phyloP scores from a whole-genome alignment of 2,888 invertebrate genomes.

The Epistrophe eligans region DNA sequence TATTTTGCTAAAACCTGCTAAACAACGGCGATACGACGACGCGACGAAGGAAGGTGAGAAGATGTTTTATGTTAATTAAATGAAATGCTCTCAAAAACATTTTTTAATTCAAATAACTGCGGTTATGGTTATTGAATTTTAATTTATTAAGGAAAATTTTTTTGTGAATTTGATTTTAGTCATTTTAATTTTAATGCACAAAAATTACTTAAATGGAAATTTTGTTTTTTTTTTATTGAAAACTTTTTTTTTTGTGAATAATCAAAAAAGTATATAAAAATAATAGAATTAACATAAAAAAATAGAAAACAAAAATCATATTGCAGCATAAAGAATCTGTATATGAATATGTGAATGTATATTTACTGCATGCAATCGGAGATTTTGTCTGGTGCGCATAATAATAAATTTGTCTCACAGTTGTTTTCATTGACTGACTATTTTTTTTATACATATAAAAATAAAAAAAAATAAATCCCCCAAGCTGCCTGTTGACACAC shows the following conservation, averaged over 20 bases:
- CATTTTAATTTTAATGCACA: background rate
- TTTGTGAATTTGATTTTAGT: background rate
- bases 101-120: background rate
- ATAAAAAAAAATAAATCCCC: conserved; percentile 32
- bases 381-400: conserved; percentile 17
- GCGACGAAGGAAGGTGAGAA: background rate
- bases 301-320: background rate
- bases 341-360: background rate
- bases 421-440: conserved; percentile 39
- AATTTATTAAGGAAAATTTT: background rate
- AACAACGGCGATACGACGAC: too few species aligned
- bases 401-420: conserved; percentile 51
- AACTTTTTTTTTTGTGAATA: background rate
- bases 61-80: conserved; percentile 2
- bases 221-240: conserved; percentile 25
- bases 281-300: conserved; percentile 18
- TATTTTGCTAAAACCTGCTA: background rate
- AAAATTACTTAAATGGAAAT: too few species aligned
- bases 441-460: background rate
- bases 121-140: background rate
- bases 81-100: background rate
- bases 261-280: background rate
- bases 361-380: conserved; percentile 34
- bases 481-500: conserved; percentile 61
- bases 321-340: conserved; percentile 11